Evolutionary conservation across 2,113 vertebrate genomes (phyloP).

Genomic region (Egretta garzetta): DNA sequence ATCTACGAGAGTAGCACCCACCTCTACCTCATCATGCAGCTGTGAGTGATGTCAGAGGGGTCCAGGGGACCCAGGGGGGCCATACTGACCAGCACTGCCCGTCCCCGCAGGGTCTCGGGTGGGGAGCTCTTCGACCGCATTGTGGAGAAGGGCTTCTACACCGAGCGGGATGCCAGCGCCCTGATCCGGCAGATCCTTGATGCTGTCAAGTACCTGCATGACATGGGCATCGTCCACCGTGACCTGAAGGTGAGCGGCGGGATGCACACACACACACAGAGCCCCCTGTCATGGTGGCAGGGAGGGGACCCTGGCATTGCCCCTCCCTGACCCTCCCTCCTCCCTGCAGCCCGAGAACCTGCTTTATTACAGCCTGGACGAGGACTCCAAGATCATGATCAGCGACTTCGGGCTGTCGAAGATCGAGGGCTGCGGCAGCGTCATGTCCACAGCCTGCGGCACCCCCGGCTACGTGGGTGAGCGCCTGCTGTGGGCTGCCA

Average conservation of each 20-base stretch:
- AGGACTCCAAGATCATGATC: conserved; percentile 99
- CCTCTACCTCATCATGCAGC: conserved; percentile 99
- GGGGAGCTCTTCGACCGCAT: conserved; percentile 98
- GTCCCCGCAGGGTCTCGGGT: conserved; percentile 84
- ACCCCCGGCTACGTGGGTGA: conserved; percentile 96
- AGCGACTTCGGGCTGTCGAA: conserved; percentile 97
- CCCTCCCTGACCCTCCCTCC: neutral
- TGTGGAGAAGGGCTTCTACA: conserved; percentile 98
- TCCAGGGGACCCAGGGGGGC: accelerated
- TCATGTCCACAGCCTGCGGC: conserved; percentile 96
- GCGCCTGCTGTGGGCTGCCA: neutral
- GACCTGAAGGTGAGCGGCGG: conserved; percentile 89
- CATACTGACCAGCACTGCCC: accelerated
- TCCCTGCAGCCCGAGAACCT: conserved; percentile 91
- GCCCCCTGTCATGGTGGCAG: accelerated
- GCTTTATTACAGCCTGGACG: conserved; percentile 94
- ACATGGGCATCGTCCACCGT: conserved; percentile 94
- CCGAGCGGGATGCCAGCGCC: conserved; percentile 93
- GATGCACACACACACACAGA: too few relatives aligned
- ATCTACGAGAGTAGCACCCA: conserved; percentile 95
- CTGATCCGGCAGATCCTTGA: conserved; percentile 97
- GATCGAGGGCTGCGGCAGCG: conserved; percentile 89
- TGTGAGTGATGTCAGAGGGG: conserved; percentile 79
- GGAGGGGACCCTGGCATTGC: neutral
- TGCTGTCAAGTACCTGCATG: conserved; percentile 94